A percentile compares a stretch with the other conserved stretches of the same genome.
Conservation (phyloP, 2,797 vertebrate genomes). For the Emydoidea blandingii region DNA sequence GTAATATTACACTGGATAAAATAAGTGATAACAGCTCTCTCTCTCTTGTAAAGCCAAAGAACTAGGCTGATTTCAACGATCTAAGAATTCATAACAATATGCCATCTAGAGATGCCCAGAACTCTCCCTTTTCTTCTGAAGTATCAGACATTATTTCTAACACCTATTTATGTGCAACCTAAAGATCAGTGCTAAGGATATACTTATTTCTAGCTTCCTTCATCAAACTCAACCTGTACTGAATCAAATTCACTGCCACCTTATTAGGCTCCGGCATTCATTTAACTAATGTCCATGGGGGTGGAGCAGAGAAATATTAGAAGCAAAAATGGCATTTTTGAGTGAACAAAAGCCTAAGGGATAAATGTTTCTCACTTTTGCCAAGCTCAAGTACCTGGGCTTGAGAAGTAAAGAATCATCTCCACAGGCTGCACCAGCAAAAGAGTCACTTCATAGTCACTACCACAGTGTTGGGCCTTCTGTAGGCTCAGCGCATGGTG, state of each 20-base stretch:
- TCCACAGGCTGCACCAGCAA: neutral
- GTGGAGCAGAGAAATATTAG: neutral
- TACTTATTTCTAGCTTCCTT: neutral
- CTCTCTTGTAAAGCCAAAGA: constrained; percentile 85
- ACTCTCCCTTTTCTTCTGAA: constrained; percentile 39
- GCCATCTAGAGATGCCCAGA: constrained; percentile 37
- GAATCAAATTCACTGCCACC: neutral
- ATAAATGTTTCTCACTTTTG: neutral
- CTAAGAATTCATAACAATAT: constrained; percentile 82
- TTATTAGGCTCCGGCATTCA: neutral
- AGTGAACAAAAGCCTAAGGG: neutral
- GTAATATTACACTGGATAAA: constrained; percentile 84
- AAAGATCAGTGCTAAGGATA: constrained; percentile 7
- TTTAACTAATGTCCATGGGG: rapidly evolving
- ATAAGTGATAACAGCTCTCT: constrained; percentile 86
- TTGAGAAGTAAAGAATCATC: neutral
- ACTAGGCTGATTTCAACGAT: constrained; percentile 84
- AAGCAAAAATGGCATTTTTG: neutral
- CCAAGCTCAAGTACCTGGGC: neutral
- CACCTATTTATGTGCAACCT: neutral
- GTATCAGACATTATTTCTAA: constrained; percentile 17
- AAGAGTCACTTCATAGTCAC: neutral
- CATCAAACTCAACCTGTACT: neutral
- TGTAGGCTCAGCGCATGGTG: rapidly evolving
- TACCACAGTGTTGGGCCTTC: neutral